Base-by-base conservation (phyloP, 92 coral and sea anemone genomes). In the Porites cylindrica region DNA sequence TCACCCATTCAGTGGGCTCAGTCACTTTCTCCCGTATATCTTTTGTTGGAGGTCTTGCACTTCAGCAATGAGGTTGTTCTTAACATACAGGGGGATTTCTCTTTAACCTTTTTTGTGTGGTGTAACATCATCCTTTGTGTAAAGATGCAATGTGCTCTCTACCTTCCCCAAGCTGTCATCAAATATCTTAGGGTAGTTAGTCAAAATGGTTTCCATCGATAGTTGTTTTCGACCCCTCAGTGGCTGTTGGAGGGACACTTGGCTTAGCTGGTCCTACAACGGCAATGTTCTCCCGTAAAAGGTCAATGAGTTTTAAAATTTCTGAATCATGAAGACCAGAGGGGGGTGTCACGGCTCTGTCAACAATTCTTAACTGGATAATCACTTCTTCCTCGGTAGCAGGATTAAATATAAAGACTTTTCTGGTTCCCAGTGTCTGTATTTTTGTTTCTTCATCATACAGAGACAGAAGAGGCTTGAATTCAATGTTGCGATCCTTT, bases 81-180 rank as follows among this genome's bases (percentile, higher is more conserved):
- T 81, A 47, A 81, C 86, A 68, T 63, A 67, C 11, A 50, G 5
- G 4, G 47, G 6, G 47, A 38, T 38, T 38, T 38, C 47, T 38
- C 47, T 2, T 38, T 3, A 3, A 38, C 5, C 88, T 74, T 74
- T 43, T 60, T 84, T 73, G 21, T 10, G 21, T 6, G 88, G 56
- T 18, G 80, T 62, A 53, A 76, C 66, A 76, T 76, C 80, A 8
- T 84, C 19, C 38, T 43, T 72, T 64, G 74, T 72, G 70, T 59
- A 66, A 8, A 84, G 88, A 73, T 74, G 88, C 20, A 75, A 72
- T 84, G 61, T 81, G 18, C 88, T 74, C 50, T 84, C 88, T 12
- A 84, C 29, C 82, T 60, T 84, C 19, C 82, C 72, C 32, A 77
- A 16, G 1, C 61, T 75, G 72, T 61, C 72, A 84, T 84, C 82